These are phyloP conservation scores for Gerris lacustris DNA, from an alignment of 2,888 invertebrate genomes.

Conservation along the genomic window DNA sequence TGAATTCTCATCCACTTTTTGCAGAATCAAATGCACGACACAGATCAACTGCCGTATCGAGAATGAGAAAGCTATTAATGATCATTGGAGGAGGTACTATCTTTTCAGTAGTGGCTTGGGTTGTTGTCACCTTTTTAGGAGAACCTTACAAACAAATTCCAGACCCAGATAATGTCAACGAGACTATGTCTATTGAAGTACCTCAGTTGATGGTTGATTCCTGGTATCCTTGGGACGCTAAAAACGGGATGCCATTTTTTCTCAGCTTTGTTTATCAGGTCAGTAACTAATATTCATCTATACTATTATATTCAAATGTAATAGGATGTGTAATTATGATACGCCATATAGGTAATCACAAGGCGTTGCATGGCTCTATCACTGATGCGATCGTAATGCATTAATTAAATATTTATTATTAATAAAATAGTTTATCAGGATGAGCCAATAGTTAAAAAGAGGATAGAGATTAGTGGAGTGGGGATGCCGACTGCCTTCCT, in stretches of 20 bases:
- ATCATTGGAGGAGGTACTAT: conserved; percentile 51
- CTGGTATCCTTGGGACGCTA: conserved; percentile 67
- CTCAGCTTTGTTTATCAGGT: conserved; percentile 55
- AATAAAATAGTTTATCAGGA: too few species aligned
- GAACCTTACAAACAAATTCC: conserved; percentile 55
- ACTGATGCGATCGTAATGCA: too few species aligned
- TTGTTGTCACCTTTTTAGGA: conserved; percentile 65
- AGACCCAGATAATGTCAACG: conserved; percentile 57
- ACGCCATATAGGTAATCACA: too few species aligned
- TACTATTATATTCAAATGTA: not conserved
- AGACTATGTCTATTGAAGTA: conserved; percentile 52
- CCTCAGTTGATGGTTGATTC: conserved; percentile 62
- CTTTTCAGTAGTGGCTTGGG: conserved; percentile 54
- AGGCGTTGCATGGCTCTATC: too few species aligned
- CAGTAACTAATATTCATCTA: conserved; percentile 13
- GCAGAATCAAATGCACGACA: conserved; percentile 69
- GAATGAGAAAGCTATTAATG: conserved; percentile 60
- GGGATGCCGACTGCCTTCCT: too few species aligned
- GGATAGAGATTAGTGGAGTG: too few species aligned
- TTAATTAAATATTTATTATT: too few species aligned
- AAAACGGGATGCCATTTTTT: conserved; percentile 54
- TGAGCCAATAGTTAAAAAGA: too few species aligned
- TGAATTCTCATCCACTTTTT: conserved; percentile 70
- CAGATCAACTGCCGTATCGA: conserved; percentile 52
- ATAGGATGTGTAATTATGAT: too few species aligned